Evolutionary conservation across 2,888 invertebrate species (phyloP).

Genomic region (Agriopis marginaria): DNA sequence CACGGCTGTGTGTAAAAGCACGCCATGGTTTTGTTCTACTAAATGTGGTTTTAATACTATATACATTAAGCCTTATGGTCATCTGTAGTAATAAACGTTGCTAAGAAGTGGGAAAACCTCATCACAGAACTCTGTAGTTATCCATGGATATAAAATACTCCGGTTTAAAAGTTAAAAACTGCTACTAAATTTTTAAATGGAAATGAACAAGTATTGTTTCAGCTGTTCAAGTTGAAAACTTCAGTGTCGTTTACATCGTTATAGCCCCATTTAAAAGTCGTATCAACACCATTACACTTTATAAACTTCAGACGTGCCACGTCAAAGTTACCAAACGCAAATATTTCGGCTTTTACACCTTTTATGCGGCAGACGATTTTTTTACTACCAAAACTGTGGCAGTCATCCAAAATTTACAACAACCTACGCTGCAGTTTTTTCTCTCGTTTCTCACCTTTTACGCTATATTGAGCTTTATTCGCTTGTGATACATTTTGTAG

Average conservation of each 20-base stretch:
- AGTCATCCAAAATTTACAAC: slow-evolving; percentile 67
- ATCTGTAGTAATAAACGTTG: no score
- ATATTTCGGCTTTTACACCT: slow-evolving; percentile 72
- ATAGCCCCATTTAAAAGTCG: slow-evolving; percentile 25
- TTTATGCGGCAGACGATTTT: slow-evolving; percentile 74
- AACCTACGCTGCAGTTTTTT: slow-evolving; percentile 32
- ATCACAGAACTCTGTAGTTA: no score
- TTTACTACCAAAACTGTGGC: slow-evolving; percentile 71
- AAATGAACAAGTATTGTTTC: no score
- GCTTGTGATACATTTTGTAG: slow-evolving; percentile 41
- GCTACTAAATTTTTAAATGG: no score
- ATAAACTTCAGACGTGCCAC: slow-evolving; percentile 37
- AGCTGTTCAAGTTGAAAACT: background rate
- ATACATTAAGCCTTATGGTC: no score
- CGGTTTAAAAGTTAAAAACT: no score
- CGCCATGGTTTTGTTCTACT: no score
- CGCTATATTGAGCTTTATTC: slow-evolving; percentile 47
- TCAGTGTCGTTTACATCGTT: slow-evolving; percentile 5
- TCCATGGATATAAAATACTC: no score
- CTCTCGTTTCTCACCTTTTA: slow-evolving; percentile 30
- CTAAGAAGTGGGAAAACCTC: no score
- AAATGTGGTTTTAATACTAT: no score
- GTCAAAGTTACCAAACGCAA: slow-evolving; percentile 66
- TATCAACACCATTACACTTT: slow-evolving; percentile 24
- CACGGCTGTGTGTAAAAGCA: no score